Conservation (phyloP, 2,888 invertebrate genomes). For the Cheilosia scutellata region DNA sequence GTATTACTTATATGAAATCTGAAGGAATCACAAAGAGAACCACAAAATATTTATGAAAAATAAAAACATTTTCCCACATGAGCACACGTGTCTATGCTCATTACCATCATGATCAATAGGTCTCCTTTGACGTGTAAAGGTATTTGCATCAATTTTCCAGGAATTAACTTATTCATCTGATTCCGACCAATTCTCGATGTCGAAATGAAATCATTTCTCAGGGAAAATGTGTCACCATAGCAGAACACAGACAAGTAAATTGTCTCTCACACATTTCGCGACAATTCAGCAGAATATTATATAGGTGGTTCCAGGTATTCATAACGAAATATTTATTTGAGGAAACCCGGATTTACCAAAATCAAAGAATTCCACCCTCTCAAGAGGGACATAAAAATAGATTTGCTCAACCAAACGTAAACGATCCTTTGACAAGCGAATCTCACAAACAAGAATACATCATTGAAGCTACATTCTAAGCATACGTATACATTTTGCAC, state of each 20-base stretch:
- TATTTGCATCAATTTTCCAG: too few relatives aligned
- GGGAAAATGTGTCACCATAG: background rate
- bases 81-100: too few relatives aligned
- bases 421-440: slow-evolving; percentile 24
- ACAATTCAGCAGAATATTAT: slow-evolving; percentile 2
- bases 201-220: background rate
- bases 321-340: background rate
- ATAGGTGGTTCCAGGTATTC: background rate
- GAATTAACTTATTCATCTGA: background rate
- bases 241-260: slow-evolving; percentile 4
- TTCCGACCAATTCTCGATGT: background rate
- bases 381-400: slow-evolving; percentile 4
- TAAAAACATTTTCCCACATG: too few relatives aligned
- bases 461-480: slow-evolving; percentile 3
- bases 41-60: too few relatives aligned
- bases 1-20: too few relatives aligned
- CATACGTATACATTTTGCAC: background rate
- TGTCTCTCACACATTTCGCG: background rate
- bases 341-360: background rate
- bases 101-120: too few relatives aligned
- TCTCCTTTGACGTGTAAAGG: too few relatives aligned
- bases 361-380: slow-evolving; percentile 11
- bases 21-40: too few relatives aligned
- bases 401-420: slow-evolving; percentile 30
- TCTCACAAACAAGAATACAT: slow-evolving; percentile 22